Percentiles rank a stretch among this genome's conserved stretches.
phyloP scores from a whole-genome alignment of 2,113 vertebrate genomes.

The Deroptyus accipitrinus region DNA sequence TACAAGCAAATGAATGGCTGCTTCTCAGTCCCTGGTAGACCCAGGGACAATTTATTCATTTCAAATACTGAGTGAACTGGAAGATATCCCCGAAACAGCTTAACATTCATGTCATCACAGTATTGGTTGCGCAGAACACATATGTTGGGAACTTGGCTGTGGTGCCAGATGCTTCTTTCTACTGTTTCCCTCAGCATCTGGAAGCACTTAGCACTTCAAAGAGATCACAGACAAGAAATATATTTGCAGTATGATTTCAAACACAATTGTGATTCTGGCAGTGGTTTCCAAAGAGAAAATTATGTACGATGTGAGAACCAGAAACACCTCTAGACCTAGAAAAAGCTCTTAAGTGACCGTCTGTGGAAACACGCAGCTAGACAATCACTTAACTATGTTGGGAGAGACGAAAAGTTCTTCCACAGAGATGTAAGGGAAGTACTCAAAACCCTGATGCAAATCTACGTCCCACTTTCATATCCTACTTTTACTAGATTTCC shows the following conservation, averaged over 20 bases:
- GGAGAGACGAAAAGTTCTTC: neutral
- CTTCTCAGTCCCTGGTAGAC: neutral
- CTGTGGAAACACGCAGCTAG: neutral
- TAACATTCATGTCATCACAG: neutral
- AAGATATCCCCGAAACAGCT: neutral
- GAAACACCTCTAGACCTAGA: neutral
- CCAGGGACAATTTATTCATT: neutral
- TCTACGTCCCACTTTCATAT: neutral
- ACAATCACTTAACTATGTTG: neutral
- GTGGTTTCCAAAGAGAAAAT: neutral
- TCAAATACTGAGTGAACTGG: neutral
- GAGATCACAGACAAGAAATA: neutral
- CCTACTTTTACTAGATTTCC: neutral
- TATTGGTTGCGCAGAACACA: neutral
- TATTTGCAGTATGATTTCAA: neutral
- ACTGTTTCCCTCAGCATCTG: neutral
- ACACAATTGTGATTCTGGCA: neutral
- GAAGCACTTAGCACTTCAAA: neutral
- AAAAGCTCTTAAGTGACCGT: neutral
- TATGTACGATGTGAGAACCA: neutral
- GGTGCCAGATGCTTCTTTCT: neutral
- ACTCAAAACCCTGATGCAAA: neutral
- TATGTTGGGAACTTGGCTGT: neutral
- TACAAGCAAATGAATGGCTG: neutral
- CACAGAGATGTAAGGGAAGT: neutral